Evolutionary conservation across 2,113 vertebrate species (phyloP), one percentile per base, ranked within the genome.

Genomic region (Amphiprion ocellaris): DNA sequence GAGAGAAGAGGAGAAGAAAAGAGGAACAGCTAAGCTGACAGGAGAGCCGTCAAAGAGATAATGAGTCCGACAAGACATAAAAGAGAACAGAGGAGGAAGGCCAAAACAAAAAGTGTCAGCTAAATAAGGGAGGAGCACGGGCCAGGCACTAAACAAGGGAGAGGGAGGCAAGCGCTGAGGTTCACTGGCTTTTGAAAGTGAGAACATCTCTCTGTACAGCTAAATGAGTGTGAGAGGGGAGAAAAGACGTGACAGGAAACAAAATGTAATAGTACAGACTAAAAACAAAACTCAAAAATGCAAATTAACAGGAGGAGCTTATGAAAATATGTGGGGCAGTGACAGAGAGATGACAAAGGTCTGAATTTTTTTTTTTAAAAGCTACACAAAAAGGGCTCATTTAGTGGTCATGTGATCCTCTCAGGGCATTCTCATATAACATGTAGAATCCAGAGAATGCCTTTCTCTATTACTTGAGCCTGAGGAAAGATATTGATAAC

Each of bases 31-130:
- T 30, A 54, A 46, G 53, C 69, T 17, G 59, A 33, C 63, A 63
- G 76, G 21, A 55, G 62, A 71, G 75, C 39, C 61, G 69, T 74
- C 80, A 64, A 69, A 81, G 78, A 74, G 61, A 77, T 78, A 85
- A 87, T 86, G 84, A 84, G 73, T 76, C 53, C 28, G 71, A 83
- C 54, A 83, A 58, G 59, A 61, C 60, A 83, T 79, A 52, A 77
- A 74, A 74, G 70, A 77, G 67, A 82, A 76, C 30, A 68, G 53
- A 37, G 24, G 46, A 71, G 60, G 17, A 56, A 39, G 37, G 61
- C 12, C 61, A 62, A 65, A 81, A 81, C 66, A 80, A 66, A 88
- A 72, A 73, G 52, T 54, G 77, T 83, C 65, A 69, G 47, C 21
- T 59, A 69, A 76, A 83, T 74, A 74, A 79, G 59, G 41, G 44